A percentile compares a stretch with the other conserved stretches of the same genome.
phyloP scores from a whole-genome alignment of 1,140 invertebrate species.

The honey bee (Apis mellifera) region DNA sequence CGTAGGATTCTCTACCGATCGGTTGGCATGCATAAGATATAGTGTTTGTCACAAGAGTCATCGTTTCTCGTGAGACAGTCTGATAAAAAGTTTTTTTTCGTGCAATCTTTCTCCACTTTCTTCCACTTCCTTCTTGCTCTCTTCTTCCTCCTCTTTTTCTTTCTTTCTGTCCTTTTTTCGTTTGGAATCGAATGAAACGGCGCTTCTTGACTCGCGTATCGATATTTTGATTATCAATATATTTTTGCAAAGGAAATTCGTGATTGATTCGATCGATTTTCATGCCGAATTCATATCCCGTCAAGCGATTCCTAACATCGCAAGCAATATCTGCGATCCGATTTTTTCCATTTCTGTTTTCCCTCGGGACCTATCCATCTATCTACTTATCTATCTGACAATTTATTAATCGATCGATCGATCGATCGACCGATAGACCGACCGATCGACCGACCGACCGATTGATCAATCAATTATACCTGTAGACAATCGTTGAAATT shows the following conservation, averaged over 20 bases:
- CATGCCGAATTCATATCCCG: background rate
- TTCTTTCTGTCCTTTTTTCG: background rate
- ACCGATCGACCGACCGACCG: background rate
- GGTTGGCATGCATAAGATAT: conserved; percentile 75
- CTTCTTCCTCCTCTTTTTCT: background rate
- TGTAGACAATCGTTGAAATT: background rate
- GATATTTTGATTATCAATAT: background rate
- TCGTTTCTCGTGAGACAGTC: conserved; percentile 70
- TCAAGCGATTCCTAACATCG: background rate
- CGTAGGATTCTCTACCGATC: conserved; percentile 69
- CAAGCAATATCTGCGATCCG: background rate
- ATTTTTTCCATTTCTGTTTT: background rate
- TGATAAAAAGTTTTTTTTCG: background rate
- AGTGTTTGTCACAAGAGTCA: conserved; percentile 79
- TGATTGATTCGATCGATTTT: background rate
- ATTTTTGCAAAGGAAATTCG: background rate
- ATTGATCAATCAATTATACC: background rate
- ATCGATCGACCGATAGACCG: too few relatives aligned
- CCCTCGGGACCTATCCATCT: background rate
- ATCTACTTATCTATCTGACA: background rate
- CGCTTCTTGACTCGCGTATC: background rate
- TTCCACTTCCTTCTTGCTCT: too few relatives aligned
- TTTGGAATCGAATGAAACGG: background rate
- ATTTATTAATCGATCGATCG: background rate
- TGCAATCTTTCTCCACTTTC: too few relatives aligned